A percentile compares a stretch with the other conserved stretches of the same genome.
Conservation (phyloP, 2,113 vertebrate species). For the Columba livia region DNA sequence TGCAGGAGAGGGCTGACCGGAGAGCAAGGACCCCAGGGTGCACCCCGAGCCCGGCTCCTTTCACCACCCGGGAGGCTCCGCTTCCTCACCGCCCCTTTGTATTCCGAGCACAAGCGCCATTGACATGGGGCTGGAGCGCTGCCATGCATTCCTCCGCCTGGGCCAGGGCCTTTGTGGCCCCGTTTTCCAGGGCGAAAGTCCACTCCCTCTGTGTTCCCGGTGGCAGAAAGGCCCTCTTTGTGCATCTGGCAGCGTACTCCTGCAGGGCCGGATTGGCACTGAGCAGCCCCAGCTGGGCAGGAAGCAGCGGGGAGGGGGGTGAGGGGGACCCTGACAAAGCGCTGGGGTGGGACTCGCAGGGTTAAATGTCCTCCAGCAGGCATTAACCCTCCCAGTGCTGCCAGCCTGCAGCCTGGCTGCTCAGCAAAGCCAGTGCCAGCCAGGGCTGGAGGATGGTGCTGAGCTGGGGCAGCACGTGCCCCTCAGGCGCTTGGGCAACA, state of each 20-base stretch:
- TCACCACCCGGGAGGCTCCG: constrained; percentile 45
- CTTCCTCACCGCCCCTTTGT: constrained; percentile 74
- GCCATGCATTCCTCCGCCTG: constrained; percentile 66
- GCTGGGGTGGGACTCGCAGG: constrained; percentile 24
- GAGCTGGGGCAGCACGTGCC: accelerated
- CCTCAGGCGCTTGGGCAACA: accelerated
- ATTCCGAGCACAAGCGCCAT: constrained; percentile 71
- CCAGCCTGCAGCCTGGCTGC: background rate
- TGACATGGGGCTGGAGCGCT: constrained; percentile 61
- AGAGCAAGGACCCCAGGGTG: constrained; percentile 11
- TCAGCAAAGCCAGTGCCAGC: background rate
- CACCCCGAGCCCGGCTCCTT: constrained; percentile 41
- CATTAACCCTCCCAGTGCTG: constrained; percentile 39
- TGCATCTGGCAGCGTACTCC: constrained; percentile 53
- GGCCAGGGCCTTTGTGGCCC: constrained; percentile 71
- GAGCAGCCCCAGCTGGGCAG: constrained; percentile 84
- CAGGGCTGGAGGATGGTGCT: background rate
- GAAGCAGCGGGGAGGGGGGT: constrained; percentile 71
- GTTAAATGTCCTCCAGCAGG: constrained; percentile 44
- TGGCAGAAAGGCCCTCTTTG: constrained; percentile 75
- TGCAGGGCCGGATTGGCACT: constrained; percentile 72
- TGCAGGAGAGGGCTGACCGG: background rate
- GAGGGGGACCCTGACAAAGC: constrained; percentile 51
- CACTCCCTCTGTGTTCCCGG: constrained; percentile 65
- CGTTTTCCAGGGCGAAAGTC: constrained; percentile 64